Evolutionary conservation across 2,888 invertebrate species (phyloP).

Genomic region (Athalia circularis): DNA sequence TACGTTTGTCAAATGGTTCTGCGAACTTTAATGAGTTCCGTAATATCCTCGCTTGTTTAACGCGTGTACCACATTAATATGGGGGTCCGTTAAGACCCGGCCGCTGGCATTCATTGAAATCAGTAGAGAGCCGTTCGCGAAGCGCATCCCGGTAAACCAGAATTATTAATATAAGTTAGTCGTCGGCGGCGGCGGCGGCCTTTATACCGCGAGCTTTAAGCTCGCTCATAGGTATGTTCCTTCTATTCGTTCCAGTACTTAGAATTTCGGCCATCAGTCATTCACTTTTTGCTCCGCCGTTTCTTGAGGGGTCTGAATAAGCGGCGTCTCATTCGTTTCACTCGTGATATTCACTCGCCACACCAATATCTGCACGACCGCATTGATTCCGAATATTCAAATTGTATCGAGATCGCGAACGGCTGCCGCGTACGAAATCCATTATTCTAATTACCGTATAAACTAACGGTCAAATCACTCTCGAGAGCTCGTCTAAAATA

Average conservation of each 20-base stretch:
- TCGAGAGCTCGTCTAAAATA: background rate
- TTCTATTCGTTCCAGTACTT: background rate
- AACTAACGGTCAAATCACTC: background rate
- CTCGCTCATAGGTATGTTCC: background rate
- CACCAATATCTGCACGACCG: background rate
- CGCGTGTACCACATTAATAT: slow-evolving; percentile 36
- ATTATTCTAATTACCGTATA: slow-evolving; percentile 1
- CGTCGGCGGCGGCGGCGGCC: slow-evolving; percentile 26
- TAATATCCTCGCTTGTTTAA: slow-evolving; percentile 15
- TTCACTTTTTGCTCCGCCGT: slow-evolving; percentile 20
- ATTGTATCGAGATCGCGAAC: background rate
- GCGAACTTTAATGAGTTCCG: slow-evolving; percentile 24
- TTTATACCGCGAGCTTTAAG: slow-evolving; percentile 9
- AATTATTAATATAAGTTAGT: slow-evolving; percentile 41
- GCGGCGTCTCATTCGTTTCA: background rate
- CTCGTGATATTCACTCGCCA: background rate
- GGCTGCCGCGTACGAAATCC: background rate
- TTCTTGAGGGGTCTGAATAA: slow-evolving; percentile 5
- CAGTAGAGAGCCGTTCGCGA: slow-evolving; percentile 26
- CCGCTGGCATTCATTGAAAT: slow-evolving; percentile 31
- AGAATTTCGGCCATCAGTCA: slow-evolving; percentile 30
- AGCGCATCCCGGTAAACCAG: slow-evolving; percentile 28
- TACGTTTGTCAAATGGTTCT: slow-evolving; percentile 22
- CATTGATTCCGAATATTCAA: slow-evolving; percentile 27
- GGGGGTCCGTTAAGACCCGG: background rate